Percentiles rank a stretch among this genome's conserved stretches.
phyloP scores from a whole-genome alignment of 2,113 vertebrate genomes.

The Corvus cornix region DNA sequence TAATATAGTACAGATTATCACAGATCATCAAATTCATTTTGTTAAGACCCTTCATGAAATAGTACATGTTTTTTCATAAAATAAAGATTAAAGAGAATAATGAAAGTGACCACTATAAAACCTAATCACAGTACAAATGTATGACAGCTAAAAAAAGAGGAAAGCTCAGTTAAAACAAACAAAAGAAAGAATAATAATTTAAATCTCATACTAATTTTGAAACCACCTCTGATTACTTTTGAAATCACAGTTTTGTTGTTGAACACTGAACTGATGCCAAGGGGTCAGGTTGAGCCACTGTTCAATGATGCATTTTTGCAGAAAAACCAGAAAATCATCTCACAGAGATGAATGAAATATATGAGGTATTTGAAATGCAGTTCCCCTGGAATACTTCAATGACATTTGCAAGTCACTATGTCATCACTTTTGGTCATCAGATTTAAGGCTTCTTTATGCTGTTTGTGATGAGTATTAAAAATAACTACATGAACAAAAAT shows the following conservation, averaged over 20 bases:
- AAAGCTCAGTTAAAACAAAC: background rate
- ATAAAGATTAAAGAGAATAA: background rate
- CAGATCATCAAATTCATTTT: background rate
- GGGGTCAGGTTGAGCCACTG: background rate
- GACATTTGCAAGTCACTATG: background rate
- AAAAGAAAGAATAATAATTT: background rate
- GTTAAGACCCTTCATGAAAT: background rate
- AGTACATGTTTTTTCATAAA: background rate
- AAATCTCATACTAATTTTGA: background rate
- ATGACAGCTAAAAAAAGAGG: background rate
- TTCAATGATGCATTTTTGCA: background rate
- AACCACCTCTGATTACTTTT: background rate
- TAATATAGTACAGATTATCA: background rate
- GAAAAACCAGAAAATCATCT: background rate
- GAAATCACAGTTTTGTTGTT: background rate
- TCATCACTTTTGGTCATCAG: background rate
- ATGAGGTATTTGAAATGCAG: background rate
- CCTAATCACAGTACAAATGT: background rate
- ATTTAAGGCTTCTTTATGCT: background rate
- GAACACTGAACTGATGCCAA: background rate
- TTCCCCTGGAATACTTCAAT: background rate
- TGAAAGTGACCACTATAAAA: background rate
- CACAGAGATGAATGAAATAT: background rate
- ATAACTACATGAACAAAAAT: background rate
- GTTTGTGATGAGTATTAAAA: background rate